Conservation (phyloP, 2,797 vertebrate genomes). For the Huso huso region DNA sequence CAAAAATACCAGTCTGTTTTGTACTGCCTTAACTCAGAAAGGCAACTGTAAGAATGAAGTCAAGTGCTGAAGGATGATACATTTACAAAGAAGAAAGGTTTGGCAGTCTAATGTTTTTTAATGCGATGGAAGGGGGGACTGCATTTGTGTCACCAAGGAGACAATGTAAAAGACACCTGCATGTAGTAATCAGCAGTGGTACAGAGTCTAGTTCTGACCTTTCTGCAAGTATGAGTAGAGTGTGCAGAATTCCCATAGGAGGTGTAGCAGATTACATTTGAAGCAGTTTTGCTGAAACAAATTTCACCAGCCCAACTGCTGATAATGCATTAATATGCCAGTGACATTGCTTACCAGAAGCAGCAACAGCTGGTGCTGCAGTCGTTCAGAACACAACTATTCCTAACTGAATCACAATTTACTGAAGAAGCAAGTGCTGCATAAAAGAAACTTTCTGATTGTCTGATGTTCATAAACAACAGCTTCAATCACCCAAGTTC, state of each 20-base stretch:
- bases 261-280: conserved; percentile 1
- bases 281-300: conserved; percentile 4
- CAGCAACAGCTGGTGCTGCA: conserved; percentile 18
- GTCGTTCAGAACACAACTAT: conserved; percentile 13
- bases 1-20: neutral
- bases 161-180: conserved; percentile 4
- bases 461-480: conserved; percentile 1
- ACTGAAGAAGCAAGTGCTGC: conserved; percentile 3
- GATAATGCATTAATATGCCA: conserved; percentile 19
- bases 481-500: neutral
- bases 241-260: conserved; percentile 1
- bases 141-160: conserved; percentile 8
- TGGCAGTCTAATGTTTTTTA: conserved; percentile 6
- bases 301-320: conserved; percentile 2
- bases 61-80: conserved; percentile 5
- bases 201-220: neutral
- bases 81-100: conserved; percentile 4
- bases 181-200: conserved; percentile 5
- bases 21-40: neutral
- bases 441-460: conserved; percentile 2
- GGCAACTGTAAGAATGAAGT: neutral
- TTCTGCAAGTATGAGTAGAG: neutral
- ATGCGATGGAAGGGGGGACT: conserved; percentile 1
- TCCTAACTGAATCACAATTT: conserved; percentile 15
- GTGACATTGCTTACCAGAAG: conserved; percentile 17